phyloP scores from a whole-genome alignment of 2,113 vertebrate species.

The Patagioenas fasciata region DNA sequence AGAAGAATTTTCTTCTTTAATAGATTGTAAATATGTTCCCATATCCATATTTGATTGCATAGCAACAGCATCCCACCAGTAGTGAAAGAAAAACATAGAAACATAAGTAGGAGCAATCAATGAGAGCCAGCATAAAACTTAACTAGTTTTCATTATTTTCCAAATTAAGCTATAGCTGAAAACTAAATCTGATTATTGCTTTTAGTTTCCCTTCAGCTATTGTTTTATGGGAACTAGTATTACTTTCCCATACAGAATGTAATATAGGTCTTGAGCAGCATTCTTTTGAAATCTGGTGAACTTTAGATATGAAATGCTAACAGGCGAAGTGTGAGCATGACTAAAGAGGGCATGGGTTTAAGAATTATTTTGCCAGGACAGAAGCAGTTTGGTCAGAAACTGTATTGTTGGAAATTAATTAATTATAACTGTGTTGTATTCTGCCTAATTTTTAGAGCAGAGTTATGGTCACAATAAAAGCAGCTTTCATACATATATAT shows the following conservation, averaged over 20 bases:
- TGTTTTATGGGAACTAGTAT: conserved; percentile 38
- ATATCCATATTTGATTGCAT: conserved; percentile 57
- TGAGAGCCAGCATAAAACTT: conserved; percentile 61
- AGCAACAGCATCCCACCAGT: conserved; percentile 22
- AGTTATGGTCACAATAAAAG: neutral
- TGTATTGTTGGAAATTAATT: neutral
- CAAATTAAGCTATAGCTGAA: conserved; percentile 54
- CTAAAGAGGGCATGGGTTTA: neutral
- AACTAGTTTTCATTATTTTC: conserved; percentile 71
- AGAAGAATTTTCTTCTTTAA: conserved; percentile 33
- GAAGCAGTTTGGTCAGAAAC: neutral
- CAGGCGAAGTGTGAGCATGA: neutral
- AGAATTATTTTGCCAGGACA: neutral
- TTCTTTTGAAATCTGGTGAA: conserved; percentile 49
- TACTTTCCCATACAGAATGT: neutral
- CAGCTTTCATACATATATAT: rapidly evolving
- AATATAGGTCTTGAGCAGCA: conserved; percentile 19
- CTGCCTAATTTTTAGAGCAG: neutral
- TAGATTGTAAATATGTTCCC: conserved; percentile 17
- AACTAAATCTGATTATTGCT: conserved; percentile 33
- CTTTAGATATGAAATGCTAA: conserved; percentile 55
- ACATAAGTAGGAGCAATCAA: conserved; percentile 61
- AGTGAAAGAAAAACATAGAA: conserved; percentile 59
- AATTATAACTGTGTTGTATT: neutral
- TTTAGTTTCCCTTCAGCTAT: conserved; percentile 43